Conservation (phyloP, 1,140 invertebrate species). For the Macrobrachium nipponense region DNA sequence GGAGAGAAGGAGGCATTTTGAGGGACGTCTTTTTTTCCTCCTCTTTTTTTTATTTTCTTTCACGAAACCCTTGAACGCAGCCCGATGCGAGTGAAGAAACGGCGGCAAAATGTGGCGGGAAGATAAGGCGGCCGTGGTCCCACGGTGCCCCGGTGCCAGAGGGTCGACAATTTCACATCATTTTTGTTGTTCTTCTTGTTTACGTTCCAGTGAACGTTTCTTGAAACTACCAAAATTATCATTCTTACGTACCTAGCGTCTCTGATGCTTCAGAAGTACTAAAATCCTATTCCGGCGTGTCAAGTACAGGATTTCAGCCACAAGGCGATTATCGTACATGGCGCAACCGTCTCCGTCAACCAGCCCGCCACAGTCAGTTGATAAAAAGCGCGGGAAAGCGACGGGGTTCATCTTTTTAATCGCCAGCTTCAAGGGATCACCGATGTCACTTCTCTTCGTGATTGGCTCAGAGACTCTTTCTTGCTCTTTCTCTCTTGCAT, state of each 20-base stretch:
- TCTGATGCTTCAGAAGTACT: no score
- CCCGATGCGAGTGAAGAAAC: constrained; percentile 39
- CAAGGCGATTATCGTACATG: neutral
- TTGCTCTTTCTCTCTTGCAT: neutral
- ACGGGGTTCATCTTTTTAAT: constrained; percentile 57
- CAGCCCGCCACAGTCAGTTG: constrained; percentile 52
- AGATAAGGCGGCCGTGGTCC: constrained; percentile 42
- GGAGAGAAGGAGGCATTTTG: constrained; percentile 14
- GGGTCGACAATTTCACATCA: constrained; percentile 7
- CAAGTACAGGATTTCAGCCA: neutral
- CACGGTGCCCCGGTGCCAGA: constrained; percentile 46
- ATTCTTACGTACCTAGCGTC: no score
- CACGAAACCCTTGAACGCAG: constrained; percentile 15
- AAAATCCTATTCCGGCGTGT: no score
- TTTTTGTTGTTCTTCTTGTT: neutral
- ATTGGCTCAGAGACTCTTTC: constrained; percentile 12
- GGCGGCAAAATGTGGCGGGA: constrained; percentile 48
- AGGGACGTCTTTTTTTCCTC: constrained; percentile 4
- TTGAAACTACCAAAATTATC: neutral
- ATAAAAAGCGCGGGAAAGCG: constrained; percentile 54
- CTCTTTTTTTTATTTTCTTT: constrained; percentile 3
- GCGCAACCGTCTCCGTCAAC: constrained; percentile 11
- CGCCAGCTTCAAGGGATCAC: constrained; percentile 31
- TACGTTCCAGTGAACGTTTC: neutral
- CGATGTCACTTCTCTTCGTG: constrained; percentile 14